A percentile compares a stretch with the other conserved stretches of the same genome.
Evolutionary conservation across 2,888 invertebrate genomes (phyloP).

Genomic region (Drosophila crucigera): DNA sequence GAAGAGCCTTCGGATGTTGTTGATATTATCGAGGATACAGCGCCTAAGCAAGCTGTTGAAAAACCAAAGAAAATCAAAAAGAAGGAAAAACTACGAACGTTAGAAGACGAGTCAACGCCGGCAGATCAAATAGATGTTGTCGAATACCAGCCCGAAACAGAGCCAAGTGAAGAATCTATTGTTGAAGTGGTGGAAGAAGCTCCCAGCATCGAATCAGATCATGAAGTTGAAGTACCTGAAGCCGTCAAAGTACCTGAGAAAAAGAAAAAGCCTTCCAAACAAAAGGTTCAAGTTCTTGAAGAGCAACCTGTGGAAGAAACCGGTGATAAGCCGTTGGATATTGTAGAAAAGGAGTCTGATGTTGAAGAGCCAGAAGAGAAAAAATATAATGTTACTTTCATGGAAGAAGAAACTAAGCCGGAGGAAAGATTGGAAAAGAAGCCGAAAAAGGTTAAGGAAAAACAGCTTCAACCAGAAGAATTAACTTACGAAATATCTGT

Average conservation of each 20-base stretch:
- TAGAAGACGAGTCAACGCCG: slow-evolving; percentile 25
- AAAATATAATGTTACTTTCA: slow-evolving; percentile 35
- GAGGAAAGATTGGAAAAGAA: slow-evolving; percentile 25
- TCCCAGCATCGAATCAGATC: slow-evolving; percentile 47
- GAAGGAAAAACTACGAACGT: slow-evolving; percentile 54
- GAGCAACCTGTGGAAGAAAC: slow-evolving; percentile 82
- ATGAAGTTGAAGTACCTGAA: slow-evolving; percentile 34
- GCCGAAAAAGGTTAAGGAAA: slow-evolving; percentile 29
- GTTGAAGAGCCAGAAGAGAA: slow-evolving; percentile 76
- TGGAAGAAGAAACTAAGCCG: slow-evolving; percentile 43
- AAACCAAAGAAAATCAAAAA: slow-evolving; percentile 63
- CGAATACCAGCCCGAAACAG: slow-evolving; percentile 64
- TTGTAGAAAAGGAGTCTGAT: slow-evolving; percentile 30
- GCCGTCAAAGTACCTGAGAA: slow-evolving; percentile 42
- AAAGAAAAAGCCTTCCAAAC: slow-evolving; percentile 65
- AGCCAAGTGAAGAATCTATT: slow-evolving; percentile 20
- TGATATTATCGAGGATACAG: slow-evolving; percentile 63
- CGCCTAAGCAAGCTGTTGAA: slow-evolving; percentile 65
- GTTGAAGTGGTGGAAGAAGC: slow-evolving; percentile 67
- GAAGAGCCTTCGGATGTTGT: slow-evolving; percentile 76
- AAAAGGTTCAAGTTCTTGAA: slow-evolving; percentile 84
- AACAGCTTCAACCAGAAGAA: slow-evolving; percentile 25
- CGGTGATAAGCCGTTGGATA: slow-evolving; percentile 32
- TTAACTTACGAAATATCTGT: slow-evolving; percentile 46
- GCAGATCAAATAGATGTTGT: slow-evolving; percentile 51